Conservation (phyloP, 2,797 vertebrate genomes). For the Eulemur albifrons region DNA sequence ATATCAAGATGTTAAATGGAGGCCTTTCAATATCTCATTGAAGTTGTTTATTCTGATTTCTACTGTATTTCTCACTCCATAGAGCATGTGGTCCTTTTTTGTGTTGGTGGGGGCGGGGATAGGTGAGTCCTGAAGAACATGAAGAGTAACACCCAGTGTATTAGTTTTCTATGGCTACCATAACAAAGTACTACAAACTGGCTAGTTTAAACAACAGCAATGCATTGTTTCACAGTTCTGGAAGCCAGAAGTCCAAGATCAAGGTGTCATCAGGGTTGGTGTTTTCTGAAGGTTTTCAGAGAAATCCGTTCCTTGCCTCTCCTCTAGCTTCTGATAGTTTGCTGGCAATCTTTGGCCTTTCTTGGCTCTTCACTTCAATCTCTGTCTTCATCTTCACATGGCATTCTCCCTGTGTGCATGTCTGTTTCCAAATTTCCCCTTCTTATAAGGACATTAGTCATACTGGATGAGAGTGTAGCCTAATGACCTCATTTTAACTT, state of each 20-base stretch:
- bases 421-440: not conserved
- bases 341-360: not conserved
- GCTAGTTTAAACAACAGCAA: not conserved
- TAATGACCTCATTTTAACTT: not conserved
- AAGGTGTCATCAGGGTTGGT: not conserved
- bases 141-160: not conserved
- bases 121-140: not conserved
- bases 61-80: not conserved
- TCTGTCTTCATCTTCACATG: not conserved
- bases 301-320: not conserved
- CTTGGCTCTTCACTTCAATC: not conserved
- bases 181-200: not conserved
- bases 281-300: not conserved
- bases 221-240: not conserved
- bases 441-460: not conserved
- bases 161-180: not conserved
- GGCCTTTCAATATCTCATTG: not conserved
- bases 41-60: not conserved
- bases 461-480: not conserved
- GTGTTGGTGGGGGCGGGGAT: not conserved
- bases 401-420: not conserved
- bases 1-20: not conserved
- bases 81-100: not conserved
- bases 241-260: not conserved
- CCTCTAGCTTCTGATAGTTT: not conserved